phyloP scores from a whole-genome alignment of 2,888 invertebrate species.

The Asteroscopus sphinx region DNA sequence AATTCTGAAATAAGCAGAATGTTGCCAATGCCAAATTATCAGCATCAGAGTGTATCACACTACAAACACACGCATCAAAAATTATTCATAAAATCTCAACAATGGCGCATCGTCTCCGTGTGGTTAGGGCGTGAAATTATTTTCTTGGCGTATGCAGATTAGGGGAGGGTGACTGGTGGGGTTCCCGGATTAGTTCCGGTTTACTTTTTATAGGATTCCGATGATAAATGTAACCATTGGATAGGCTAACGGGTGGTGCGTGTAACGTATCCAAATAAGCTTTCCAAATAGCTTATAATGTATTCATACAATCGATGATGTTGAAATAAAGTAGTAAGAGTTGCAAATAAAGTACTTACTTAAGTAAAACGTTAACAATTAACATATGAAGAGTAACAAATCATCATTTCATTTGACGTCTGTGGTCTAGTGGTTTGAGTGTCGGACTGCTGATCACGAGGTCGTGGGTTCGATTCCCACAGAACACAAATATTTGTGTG shows the following conservation, averaged over 20 bases:
- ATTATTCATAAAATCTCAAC: slow-evolving; percentile 68
- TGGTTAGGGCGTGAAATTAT: slow-evolving; percentile 88
- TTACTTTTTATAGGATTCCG: slow-evolving; percentile 88
- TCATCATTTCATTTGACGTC: too few relatives aligned
- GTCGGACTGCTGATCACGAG: too few relatives aligned
- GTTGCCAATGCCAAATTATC: slow-evolving; percentile 33
- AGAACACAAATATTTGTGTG: too few relatives aligned
- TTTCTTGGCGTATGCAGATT: slow-evolving; percentile 89
- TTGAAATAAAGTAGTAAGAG: slow-evolving; percentile 24
- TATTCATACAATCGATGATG: slow-evolving; percentile 57
- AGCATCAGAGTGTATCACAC: slow-evolving; percentile 33
- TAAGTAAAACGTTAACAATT: not conserved
- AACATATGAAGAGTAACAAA: too few relatives aligned
- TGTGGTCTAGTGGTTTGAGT: too few relatives aligned
- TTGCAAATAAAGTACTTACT: not conserved
- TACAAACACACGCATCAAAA: slow-evolving; percentile 56
- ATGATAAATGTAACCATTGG: slow-evolving; percentile 86
- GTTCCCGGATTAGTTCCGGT: slow-evolving; percentile 84
- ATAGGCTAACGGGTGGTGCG: slow-evolving; percentile 86
- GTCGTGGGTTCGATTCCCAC: too few relatives aligned
- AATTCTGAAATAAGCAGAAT: slow-evolving; percentile 9
- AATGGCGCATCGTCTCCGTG: slow-evolving; percentile 75
- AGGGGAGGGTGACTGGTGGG: slow-evolving; percentile 76
- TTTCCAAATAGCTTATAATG: slow-evolving; percentile 62
- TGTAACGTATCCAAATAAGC: slow-evolving; percentile 85